A percentile compares a stretch with the other conserved stretches of the same genome.
phyloP scores from a whole-genome alignment of 2,113 vertebrate species.

The Eulemur macaco region DNA sequence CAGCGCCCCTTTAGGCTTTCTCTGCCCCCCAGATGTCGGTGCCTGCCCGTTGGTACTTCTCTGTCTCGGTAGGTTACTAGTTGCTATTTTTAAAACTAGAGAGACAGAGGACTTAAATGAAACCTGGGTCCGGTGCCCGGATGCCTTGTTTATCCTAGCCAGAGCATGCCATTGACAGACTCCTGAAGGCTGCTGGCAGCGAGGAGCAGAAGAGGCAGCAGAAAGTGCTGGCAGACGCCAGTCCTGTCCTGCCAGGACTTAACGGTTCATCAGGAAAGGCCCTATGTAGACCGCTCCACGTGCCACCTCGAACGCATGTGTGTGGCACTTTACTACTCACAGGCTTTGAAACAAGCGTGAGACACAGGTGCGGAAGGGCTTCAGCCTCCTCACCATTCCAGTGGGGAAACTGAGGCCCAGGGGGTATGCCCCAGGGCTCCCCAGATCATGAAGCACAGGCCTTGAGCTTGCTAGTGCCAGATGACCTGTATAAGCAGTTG shows the following conservation, averaged over 20 bases:
- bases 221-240: neutral
- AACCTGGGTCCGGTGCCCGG: neutral
- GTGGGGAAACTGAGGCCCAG: neutral
- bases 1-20: neutral
- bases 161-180: neutral
- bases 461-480: neutral
- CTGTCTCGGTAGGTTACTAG: neutral
- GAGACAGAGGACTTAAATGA: neutral
- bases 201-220: neutral
- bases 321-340: neutral
- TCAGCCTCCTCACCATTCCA: neutral
- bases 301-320: neutral
- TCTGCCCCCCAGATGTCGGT: neutral
- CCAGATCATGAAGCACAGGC: neutral
- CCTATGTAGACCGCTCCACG: accelerated
- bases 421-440: neutral
- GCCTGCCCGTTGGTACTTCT: neutral
- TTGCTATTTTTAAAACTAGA: conserved; percentile 19
- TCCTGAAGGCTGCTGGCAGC: neutral
- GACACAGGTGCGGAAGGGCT: neutral
- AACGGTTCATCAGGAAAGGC: neutral
- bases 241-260: neutral
- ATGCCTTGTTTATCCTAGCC: neutral
- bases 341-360: neutral
- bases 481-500: neutral